Evolutionary conservation across 2,797 vertebrate species (phyloP), one percentile per base, ranked within the genome.

Genomic region (Allobates femoralis): DNA sequence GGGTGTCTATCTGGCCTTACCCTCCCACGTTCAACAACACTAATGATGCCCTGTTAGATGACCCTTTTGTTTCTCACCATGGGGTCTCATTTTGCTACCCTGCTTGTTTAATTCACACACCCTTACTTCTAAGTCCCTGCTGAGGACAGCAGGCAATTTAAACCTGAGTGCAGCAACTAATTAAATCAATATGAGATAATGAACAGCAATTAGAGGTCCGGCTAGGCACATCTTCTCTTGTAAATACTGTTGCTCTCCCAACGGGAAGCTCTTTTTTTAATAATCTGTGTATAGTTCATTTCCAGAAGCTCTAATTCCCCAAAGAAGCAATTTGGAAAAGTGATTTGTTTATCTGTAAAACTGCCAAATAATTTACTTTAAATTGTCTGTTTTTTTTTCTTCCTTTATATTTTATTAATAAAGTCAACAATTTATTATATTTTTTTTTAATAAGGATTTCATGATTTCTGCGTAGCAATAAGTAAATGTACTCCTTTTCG

Each of bases 161-260:
- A 94, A 94, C 95, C 93, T 91, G 95, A 95, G 94, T 94, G 94
- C 94, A 94, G 95, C 95, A 96, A 95, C 95, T 97, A 97, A 98
- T 98, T 97, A 97, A 98, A 99, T 98, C 97, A 97, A 97, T 97
- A 96, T 94, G 95, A 98, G 96, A 96, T 97, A 99, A 98, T 98
- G 96, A 97, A 97, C 95, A 94, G 96, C 97, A 98, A 98, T 98
- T 98, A 98, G 95, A 96, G 94, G 95, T 94, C 95, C 96, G 93
- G 96, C 96, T 96, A 96, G 95, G 95, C 94, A 94, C 94, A 94
- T 95, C 94, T 94, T 94, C 94, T 94, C 95, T 94, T 95, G 96
- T 96, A 96, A 96, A 96, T 96, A 97, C 96, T 92, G 94, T 90
- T 96, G 94, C 94, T 95, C 94, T 96, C 96, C 96, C 96, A 94